These are phyloP conservation scores for Teleopsis dalmanni DNA, from an alignment of 1,140 invertebrate species.

Conservation along the genomic window DNA sequence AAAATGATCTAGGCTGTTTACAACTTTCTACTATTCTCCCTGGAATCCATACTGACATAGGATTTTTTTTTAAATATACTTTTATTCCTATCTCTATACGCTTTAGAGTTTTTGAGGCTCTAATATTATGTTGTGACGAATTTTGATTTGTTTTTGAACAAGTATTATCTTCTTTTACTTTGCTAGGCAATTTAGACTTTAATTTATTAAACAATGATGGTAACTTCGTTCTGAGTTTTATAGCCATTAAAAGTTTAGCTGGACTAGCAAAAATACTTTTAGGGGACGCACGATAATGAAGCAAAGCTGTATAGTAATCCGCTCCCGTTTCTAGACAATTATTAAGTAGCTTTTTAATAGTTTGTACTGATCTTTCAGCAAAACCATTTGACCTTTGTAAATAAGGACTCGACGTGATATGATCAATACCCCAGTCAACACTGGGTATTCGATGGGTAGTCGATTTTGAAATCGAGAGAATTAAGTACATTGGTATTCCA, in stretches of 20 bases:
- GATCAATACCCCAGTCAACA: slow-evolving; percentile 36
- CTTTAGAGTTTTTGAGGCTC: too few relatives aligned
- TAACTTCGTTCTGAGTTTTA: slow-evolving; percentile 4
- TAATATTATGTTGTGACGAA: too few relatives aligned
- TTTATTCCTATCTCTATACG: too few relatives aligned
- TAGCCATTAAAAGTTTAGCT: slow-evolving; percentile 2
- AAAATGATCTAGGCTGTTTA: too few relatives aligned
- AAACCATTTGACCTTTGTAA: slow-evolving; percentile 45
- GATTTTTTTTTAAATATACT: too few relatives aligned
- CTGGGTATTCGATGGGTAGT: slow-evolving; percentile 39
- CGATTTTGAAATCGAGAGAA: too few relatives aligned
- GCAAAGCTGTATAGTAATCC: slow-evolving; percentile 20
- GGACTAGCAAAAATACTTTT: slow-evolving; percentile 2
- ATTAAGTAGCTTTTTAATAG: slow-evolving; percentile 28
- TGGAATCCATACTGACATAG: too few relatives aligned
- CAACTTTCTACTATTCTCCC: too few relatives aligned
- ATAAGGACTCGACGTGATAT: slow-evolving; percentile 35
- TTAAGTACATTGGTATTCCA: too few relatives aligned
- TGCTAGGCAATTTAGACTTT: not conserved
- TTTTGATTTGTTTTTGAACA: too few relatives aligned
- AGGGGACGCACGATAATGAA: slow-evolving; percentile 24
- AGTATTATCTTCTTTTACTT: too few relatives aligned
- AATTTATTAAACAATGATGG: not conserved
- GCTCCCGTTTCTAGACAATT: slow-evolving; percentile 17
- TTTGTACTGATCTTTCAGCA: slow-evolving; percentile 32